Evolutionary conservation across 2,888 invertebrate species (phyloP).

Genomic region (Trachelus iudaicus): DNA sequence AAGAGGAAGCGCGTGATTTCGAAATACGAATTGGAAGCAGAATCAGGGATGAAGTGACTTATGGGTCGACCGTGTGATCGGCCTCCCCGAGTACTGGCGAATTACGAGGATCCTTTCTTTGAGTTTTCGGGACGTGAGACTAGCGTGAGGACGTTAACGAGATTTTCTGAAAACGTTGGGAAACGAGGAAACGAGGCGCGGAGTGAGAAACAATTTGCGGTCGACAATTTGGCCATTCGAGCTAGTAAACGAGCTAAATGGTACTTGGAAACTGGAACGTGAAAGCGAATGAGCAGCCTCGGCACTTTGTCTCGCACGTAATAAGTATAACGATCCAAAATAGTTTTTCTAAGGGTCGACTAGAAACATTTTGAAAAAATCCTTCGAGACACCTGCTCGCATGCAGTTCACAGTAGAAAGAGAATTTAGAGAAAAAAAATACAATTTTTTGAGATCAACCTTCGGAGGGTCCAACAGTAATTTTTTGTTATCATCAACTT

Average conservation of each 20-base stretch:
- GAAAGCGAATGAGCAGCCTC: not conserved
- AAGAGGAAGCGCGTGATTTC: not conserved
- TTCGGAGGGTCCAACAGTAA: no score
- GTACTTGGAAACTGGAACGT: slow-evolving; percentile 4
- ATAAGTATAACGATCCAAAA: not conserved
- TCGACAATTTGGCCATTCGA: slow-evolving; percentile 1
- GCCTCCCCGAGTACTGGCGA: not conserved
- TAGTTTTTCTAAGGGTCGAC: not conserved
- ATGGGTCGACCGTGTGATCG: not conserved
- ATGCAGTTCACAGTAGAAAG: not conserved
- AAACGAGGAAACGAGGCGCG: not conserved
- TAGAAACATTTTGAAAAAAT: not conserved
- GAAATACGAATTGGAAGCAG: not conserved
- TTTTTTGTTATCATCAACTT: no score
- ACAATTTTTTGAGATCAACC: no score
- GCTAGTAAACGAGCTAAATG: slow-evolving; percentile 3
- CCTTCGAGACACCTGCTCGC: not conserved
- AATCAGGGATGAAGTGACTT: not conserved
- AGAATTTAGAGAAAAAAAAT: not conserved
- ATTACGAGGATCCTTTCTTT: not conserved
- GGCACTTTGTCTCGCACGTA: not conserved
- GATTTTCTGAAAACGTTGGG: not conserved
- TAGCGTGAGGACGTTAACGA: not conserved
- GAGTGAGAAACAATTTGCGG: slow-evolving; percentile 4
- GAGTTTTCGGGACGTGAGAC: not conserved